Evolutionary conservation across 1,140 invertebrate genomes (phyloP).

Genomic region (Pogonomyrmex barbatus): DNA sequence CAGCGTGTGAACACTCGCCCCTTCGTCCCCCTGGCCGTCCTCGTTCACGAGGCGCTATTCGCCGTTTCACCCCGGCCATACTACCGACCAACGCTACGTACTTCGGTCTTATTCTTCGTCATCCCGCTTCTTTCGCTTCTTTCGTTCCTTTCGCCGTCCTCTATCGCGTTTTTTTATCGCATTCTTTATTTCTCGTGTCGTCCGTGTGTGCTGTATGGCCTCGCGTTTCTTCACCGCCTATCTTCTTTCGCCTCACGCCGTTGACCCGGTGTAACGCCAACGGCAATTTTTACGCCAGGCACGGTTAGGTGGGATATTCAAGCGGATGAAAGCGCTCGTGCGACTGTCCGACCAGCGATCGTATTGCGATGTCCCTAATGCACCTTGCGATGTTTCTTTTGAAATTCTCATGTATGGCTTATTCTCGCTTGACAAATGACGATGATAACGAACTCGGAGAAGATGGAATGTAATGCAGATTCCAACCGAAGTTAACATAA

Average conservation of each 20-base stretch:
- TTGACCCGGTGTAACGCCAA: slow-evolving; percentile 56
- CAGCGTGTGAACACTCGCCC: slow-evolving; percentile 48
- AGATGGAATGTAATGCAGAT: neutral
- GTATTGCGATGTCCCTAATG: slow-evolving; percentile 24
- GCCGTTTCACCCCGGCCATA: slow-evolving; percentile 45
- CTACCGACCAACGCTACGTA: slow-evolving; percentile 32
- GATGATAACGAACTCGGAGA: neutral
- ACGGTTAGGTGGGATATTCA: slow-evolving; percentile 46
- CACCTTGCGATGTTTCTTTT: neutral
- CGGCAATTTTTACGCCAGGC: slow-evolving; percentile 43
- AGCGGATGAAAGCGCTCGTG: slow-evolving; percentile 35
- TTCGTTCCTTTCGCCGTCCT: slow-evolving; percentile 6
- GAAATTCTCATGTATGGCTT: neutral
- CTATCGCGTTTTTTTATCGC: slow-evolving; percentile 47
- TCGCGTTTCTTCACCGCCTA: slow-evolving; percentile 37
- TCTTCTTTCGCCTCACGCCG: slow-evolving; percentile 42
- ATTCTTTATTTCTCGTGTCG: slow-evolving; percentile 55
- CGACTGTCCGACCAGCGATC: slow-evolving; percentile 3
- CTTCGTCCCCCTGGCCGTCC: slow-evolving; percentile 6
- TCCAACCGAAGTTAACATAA: slow-evolving; percentile 1
- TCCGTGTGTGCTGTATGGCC: neutral
- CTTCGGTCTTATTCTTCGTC: slow-evolving; percentile 58
- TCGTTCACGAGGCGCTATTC: slow-evolving; percentile 36
- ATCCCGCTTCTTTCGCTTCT: slow-evolving; percentile 23
- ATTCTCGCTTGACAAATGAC: neutral